Evolutionary conservation across 1,140 invertebrate genomes (phyloP).

Genomic region (Tetragnatha versicolor): DNA sequence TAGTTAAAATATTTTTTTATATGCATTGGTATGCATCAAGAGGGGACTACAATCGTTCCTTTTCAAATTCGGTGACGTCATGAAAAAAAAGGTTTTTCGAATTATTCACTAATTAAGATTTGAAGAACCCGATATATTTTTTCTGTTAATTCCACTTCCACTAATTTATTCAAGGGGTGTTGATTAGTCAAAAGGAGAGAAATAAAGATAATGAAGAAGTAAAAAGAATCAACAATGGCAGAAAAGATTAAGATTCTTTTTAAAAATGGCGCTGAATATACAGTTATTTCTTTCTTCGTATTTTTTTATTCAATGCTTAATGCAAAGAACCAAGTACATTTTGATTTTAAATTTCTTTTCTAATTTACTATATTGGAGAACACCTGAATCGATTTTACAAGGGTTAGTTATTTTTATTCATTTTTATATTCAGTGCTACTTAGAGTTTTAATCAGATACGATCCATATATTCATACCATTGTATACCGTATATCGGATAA

Average conservation of each 20-base stretch:
- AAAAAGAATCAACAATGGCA: background rate
- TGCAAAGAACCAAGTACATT: too few relatives aligned
- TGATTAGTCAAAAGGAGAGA: slow-evolving; percentile 14
- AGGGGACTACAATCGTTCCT: background rate
- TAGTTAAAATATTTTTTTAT: slow-evolving; percentile 9
- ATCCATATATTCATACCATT: too few relatives aligned
- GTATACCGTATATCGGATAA: too few relatives aligned
- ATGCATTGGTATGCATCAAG: background rate
- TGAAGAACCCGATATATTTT: slow-evolving; percentile 16
- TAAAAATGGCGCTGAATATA: too few relatives aligned
- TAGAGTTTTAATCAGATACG: too few relatives aligned
- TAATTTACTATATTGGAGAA: too few relatives aligned
- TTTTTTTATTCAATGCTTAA: too few relatives aligned
- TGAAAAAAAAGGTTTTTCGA: background rate
- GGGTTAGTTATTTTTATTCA: too few relatives aligned
- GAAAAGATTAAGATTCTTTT: background rate
- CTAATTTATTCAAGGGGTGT: slow-evolving; percentile 10
- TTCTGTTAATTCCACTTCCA: slow-evolving; percentile 2
- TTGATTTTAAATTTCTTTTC: too few relatives aligned
- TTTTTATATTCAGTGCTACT: too few relatives aligned
- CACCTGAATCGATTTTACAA: too few relatives aligned
- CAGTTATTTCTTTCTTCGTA: background rate
- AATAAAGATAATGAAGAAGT: background rate
- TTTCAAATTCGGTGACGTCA: background rate
- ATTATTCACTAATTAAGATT: slow-evolving; percentile 26